Evolutionary conservation across 1,140 invertebrate genomes (phyloP).

Genomic region (Harpegnathos saltator): DNA sequence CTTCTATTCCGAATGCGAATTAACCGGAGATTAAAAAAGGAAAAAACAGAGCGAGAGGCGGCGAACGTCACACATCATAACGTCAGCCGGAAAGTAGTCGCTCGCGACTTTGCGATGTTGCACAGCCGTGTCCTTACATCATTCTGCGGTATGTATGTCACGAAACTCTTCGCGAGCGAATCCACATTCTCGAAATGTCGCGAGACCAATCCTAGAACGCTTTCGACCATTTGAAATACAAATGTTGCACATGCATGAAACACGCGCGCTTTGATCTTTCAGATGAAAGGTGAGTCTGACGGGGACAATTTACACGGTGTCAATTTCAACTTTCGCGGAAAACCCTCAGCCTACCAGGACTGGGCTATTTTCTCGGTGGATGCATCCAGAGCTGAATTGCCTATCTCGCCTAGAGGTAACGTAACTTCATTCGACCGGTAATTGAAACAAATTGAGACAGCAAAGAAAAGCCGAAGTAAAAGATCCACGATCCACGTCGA

Average conservation of each 20-base stretch:
- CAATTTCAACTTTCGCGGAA: too few relatives aligned
- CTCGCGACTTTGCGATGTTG: constrained; percentile 25
- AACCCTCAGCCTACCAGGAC: too few relatives aligned
- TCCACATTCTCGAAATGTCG: constrained; percentile 11
- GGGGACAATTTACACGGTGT: too few relatives aligned
- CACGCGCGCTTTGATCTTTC: too few relatives aligned
- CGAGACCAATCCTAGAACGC: not conserved
- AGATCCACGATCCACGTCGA: not conserved
- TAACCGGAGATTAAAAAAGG: not conserved
- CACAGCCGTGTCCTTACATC: constrained; percentile 12
- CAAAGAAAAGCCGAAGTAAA: not conserved
- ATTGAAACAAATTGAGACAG: not conserved
- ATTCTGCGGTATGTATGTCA: constrained; percentile 5
- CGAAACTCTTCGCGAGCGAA: constrained; percentile 31
- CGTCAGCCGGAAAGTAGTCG: constrained; percentile 19
- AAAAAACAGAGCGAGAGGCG: constrained; percentile 6
- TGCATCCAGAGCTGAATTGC: too few relatives aligned
- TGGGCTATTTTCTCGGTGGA: too few relatives aligned
- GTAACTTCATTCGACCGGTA: not conserved
- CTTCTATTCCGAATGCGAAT: not conserved
- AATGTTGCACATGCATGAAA: not conserved
- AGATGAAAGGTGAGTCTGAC: too few relatives aligned
- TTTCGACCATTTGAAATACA: not conserved
- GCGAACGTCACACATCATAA: constrained; percentile 1
- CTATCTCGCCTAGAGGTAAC: not conserved